Conservation (phyloP, 2,113 vertebrate species). For the Callithrix jacchus region DNA sequence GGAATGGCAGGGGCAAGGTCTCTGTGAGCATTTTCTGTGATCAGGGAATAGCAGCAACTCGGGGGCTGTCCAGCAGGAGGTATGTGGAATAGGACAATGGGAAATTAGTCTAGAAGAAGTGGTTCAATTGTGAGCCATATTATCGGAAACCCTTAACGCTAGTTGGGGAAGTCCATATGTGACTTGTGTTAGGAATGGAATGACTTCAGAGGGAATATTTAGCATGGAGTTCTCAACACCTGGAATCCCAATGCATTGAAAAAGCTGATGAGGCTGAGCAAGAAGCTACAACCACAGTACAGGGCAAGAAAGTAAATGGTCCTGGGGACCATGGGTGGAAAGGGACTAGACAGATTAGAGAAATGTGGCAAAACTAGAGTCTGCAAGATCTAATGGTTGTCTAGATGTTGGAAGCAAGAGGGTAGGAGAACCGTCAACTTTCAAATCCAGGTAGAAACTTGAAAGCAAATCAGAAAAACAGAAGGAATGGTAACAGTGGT, state of each 20-base stretch:
- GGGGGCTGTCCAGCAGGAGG: background rate
- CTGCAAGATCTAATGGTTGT: background rate
- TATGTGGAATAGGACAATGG: background rate
- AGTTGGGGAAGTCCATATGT: too few relatives aligned
- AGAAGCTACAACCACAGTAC: background rate
- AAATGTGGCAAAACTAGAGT: background rate
- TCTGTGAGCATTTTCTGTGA: accelerated
- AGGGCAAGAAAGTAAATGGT: too few relatives aligned
- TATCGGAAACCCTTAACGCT: background rate
- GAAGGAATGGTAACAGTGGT: background rate
- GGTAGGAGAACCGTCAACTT: background rate
- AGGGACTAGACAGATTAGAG: background rate
- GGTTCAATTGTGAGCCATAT: too few relatives aligned
- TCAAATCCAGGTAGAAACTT: background rate
- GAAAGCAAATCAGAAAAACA: background rate
- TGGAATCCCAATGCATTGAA: background rate
- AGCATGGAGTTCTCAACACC: background rate
- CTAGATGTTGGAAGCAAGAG: background rate
- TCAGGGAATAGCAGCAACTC: background rate
- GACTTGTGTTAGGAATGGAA: background rate
- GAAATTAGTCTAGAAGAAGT: background rate
- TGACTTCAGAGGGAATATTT: background rate
- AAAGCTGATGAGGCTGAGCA: background rate
- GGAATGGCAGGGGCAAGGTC: background rate
- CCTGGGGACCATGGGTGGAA: background rate